Evolutionary conservation across 2,113 vertebrate genomes (phyloP).

Genomic region (Callithrix jacchus): DNA sequence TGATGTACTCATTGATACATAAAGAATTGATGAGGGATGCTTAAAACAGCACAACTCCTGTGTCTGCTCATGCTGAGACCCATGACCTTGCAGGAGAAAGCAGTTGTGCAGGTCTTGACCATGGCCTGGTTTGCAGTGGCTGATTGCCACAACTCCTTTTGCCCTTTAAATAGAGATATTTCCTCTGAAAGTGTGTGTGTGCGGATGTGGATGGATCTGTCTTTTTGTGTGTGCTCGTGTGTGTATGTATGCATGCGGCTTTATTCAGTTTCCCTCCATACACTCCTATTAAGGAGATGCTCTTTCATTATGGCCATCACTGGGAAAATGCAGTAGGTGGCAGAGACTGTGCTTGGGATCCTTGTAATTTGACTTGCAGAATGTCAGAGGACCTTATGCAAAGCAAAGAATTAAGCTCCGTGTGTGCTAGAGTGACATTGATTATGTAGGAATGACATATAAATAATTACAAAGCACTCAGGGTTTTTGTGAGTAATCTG

Average conservation of each 20-base stretch:
- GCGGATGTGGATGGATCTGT: neutral
- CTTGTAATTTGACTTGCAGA: conserved; percentile 46
- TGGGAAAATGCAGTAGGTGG: neutral
- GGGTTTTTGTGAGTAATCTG: conserved; percentile 55
- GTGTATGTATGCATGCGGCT: neutral
- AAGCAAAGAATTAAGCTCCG: neutral
- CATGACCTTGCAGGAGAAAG: neutral
- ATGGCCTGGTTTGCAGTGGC: neutral
- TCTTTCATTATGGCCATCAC: neutral
- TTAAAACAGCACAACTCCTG: accelerated
- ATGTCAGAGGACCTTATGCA: neutral
- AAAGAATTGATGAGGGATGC: conserved; percentile 72
- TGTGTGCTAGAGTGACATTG: neutral
- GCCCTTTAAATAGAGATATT: neutral
- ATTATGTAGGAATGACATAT: conserved; percentile 57
- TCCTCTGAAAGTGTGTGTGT: neutral
- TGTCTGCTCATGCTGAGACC: neutral
- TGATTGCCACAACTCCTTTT: accelerated
- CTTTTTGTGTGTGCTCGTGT: neutral
- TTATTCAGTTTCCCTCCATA: neutral
- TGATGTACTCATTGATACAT: conserved; percentile 55
- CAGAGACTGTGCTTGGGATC: neutral
- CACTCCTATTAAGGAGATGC: accelerated
- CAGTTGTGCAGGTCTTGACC: neutral
- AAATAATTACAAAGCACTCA: conserved; percentile 39